Evolutionary conservation across 2,888 invertebrate genomes (phyloP), one percentile per base, ranked within the genome.

Genomic region (Nymphalis polychloros): DNA sequence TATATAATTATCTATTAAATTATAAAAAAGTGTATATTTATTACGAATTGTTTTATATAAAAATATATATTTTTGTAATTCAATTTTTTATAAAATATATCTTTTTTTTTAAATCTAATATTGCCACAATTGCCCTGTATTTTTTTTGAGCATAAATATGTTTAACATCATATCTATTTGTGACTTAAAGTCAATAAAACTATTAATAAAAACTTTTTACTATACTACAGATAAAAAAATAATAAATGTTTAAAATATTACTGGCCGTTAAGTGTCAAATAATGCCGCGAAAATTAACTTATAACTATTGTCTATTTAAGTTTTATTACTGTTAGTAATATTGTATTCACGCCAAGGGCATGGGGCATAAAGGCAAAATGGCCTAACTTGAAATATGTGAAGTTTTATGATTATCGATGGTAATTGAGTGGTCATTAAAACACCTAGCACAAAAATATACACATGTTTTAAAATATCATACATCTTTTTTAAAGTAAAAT

Each of bases 81-180:
- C 41, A 41, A 41, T 13, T 50, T 50, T 50, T 19, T 19, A 50
- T 3, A 8, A 50, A 20, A 50, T 8, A 3, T 50, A 72, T 47
- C 73, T 57, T 61, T 63, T 71, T 64, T 70, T 67, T 75, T 75
- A 69, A 63, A 69, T 68, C 86, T 88, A 88, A 79, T 89, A 89
- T 89, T 89, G 88, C 88, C 83, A 84, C 84, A 79, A 76, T 70
- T 77, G 84, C 87, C 87, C 85, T 84, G 84, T 85, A 79, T 76
- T 66, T 74, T 70, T 77, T 57, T 80, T 79, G 78, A 79, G 79
- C 79, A 75, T 76, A 23, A 52, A 41, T 52, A 59, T 23, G 19
- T 20, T 27, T 60, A 59, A 35, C n/a, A 2, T 10, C 13, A 41
- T 35, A 57, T 35, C 19, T 57, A 64, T 55, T 63, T 59, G 47